A percentile compares a stretch with the other conserved stretches of the same genome.
phyloP scores from a whole-genome alignment of 2,113 vertebrate species.

The Falco punctatus region DNA sequence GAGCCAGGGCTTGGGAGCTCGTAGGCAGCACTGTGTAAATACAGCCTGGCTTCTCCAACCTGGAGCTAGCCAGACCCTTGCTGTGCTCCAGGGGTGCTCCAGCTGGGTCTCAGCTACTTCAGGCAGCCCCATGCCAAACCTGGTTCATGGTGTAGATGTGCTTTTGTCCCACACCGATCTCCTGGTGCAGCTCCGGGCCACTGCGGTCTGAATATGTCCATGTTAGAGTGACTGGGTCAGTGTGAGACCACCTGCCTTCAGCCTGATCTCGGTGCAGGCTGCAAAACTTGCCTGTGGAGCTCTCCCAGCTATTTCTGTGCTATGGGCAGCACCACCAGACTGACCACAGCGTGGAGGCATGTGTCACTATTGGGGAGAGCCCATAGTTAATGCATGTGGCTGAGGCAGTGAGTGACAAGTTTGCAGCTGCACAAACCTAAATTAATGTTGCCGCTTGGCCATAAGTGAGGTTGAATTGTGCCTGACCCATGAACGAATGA shows the following conservation, averaged over 20 bases:
- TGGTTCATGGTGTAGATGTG: not conserved
- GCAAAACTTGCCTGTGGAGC: not conserved
- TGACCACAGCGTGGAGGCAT: not conserved
- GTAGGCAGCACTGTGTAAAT: not conserved
- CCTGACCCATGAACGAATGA: not conserved
- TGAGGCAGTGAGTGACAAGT: not conserved
- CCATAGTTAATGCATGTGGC: not conserved
- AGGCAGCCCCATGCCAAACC: rapidly evolving
- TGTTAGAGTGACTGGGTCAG: not conserved
- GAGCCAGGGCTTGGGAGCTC: not conserved
- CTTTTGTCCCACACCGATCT: rapidly evolving
- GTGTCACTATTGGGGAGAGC: not conserved
- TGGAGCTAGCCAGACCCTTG: not conserved
- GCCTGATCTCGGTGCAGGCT: not conserved
- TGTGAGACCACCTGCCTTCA: not conserved
- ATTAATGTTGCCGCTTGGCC: not conserved
- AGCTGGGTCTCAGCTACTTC: not conserved
- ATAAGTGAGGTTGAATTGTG: not conserved
- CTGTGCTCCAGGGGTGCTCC: not conserved
- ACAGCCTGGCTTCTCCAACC: not conserved
- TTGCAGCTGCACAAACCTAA: not conserved
- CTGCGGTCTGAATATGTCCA: rapidly evolving
- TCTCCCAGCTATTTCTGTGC: not conserved
- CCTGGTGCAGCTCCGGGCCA: not conserved
- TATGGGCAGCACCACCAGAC: not conserved